Evolutionary conservation across 1,140 invertebrate genomes (phyloP), one percentile per base, ranked within the genome.

Genomic region (Euborellia annulipes): DNA sequence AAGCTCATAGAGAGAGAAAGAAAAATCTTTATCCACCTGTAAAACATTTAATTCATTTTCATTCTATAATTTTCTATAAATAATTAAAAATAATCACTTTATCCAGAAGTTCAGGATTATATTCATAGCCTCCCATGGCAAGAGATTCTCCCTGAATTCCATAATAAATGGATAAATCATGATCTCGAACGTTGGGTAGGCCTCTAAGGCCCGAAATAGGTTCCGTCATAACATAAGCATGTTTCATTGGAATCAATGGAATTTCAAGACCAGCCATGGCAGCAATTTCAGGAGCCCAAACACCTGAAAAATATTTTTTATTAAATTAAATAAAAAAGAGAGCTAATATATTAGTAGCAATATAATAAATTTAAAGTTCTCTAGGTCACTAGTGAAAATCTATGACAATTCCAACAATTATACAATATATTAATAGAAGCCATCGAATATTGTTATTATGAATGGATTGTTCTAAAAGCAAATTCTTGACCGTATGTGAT

Each of bases 121-220:
- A 60, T 62, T 93, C 88, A 56, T 91, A 93, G 16, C 86, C 86
- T n/a, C 87, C 88, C 49, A 91, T 72, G 48, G 71, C 73, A 8
- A 91, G 71, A 1, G 78, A 72, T 51, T 86, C 83, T 3, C 85
- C 86, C 53, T 89, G 84, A 0, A 87, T 71, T 50, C 82, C 73
- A 44, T 90, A 76, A 56, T 90, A 91, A n/a, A 88, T 67, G 21
- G 73, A 79, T 3, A 73, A 70, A 62, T 93, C 88, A 52, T 88
- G 83, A 61, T 91, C 87, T 46, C 86, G 62, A 14, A 91, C 69
- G 55, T 89, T 90, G 2, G 88, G 86, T 50, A 78, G 64, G 9
- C 73, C 75, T 34, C 78, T 67, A 0, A 85, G 74, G 48, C 76
- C 75, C 7, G 78, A 69, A 36, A 90, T 80, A 2, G 70, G 67